Base-by-base conservation (phyloP, 2,888 invertebrate genomes). In the Ditula angustiorana region DNA sequence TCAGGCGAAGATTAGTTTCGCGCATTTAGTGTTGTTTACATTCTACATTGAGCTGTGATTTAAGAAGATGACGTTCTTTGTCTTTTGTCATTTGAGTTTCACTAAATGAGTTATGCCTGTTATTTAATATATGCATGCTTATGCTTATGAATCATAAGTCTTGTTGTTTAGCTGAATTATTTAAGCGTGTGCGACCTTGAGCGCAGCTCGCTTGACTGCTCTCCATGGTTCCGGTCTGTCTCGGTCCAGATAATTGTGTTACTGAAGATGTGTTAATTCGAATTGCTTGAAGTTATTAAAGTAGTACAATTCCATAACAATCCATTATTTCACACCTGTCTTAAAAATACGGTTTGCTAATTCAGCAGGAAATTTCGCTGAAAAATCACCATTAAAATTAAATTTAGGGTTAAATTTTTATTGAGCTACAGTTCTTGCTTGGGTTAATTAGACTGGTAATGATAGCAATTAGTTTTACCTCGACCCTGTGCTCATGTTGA, bases 161-260 rank as follows among this genome's bases (percentile, higher is more conserved):
- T 41, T 41, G 52, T 57, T 46, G 30, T 53, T 52, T 56, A 56
- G 55, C 33, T 33, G 61, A 44, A 61, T 65, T 57, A 47, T 57
- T 63, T 67, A 82, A 80, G 79, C 74, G 80, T 81, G 77, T 77
- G 74, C 81, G 89, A 87, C 90, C 91, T 91, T 90, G 88, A 80
- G 75, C 69, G 69, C 67, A 69, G 72, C 72, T 73, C 83, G 87
- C 82, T 84, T 71, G 76, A 85, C 75, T 88, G 87, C 86, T 82
- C 80, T 61, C 78, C 73, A 67, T 72, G 71, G 84, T 90, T 90
- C 88, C 88, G 87, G 82, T 80, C 82, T 76, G 84, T 83, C 82
- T 83, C 83, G 83, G 79, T 83, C 83, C 77, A 81, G 77, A 86
- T 82, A 82, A 75, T 80, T 62, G 47, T 68, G 67, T 73, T 74